These are phyloP conservation scores for Monopterus albus DNA, from an alignment of 2,113 vertebrate genomes.

Conservation along the genomic window DNA sequence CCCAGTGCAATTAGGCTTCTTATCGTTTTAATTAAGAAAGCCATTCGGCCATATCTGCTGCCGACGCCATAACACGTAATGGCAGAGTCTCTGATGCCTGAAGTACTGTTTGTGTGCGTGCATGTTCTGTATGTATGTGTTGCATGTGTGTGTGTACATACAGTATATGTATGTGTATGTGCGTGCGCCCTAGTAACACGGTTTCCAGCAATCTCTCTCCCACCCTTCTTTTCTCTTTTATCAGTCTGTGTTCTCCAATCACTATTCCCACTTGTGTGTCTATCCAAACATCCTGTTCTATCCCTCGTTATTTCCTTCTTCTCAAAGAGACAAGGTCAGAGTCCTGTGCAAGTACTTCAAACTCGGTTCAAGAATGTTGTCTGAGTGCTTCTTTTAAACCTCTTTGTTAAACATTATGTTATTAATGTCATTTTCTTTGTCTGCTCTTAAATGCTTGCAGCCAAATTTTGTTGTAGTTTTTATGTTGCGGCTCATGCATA, in stretches of 20 bases:
- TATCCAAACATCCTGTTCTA: constrained; percentile 67
- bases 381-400: constrained; percentile 34
- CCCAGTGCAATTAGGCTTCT: constrained; percentile 84
- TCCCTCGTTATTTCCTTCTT: constrained; percentile 63
- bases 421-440: constrained; percentile 35
- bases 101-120: constrained; percentile 55
- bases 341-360: constrained; percentile 65
- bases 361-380: constrained; percentile 62
- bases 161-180: constrained; percentile 27
- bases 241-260: constrained; percentile 73
- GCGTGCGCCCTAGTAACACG: constrained; percentile 69
- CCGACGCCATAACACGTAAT: constrained; percentile 79
- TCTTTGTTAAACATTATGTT: constrained; percentile 39
- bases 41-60: constrained; percentile 82
- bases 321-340: constrained; percentile 78
- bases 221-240: constrained; percentile 64
- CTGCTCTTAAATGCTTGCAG: constrained; percentile 26
- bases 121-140: constrained; percentile 15
- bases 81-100: constrained; percentile 76
- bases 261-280: constrained; percentile 71
- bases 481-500: background rate
- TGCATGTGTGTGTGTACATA: too few species aligned
- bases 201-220: constrained; percentile 67
- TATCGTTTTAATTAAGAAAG: constrained; percentile 88
- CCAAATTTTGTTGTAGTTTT: constrained; percentile 26